Evolutionary conservation across 64 coral and sea anemone species (phyloP), one percentile per base, ranked within the genome.

Genomic region (Montipora capricornis): DNA sequence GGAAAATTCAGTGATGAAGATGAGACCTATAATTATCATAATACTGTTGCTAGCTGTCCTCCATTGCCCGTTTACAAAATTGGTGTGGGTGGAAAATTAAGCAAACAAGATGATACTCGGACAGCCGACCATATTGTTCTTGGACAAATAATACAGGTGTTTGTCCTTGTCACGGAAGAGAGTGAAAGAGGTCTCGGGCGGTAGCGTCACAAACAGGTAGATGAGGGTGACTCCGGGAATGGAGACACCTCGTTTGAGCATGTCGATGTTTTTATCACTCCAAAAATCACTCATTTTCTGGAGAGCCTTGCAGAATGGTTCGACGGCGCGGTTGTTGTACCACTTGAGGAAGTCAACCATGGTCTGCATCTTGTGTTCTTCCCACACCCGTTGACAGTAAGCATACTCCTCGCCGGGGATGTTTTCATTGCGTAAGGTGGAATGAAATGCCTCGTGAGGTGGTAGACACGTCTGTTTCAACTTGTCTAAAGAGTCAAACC

Each of bases 261-360:
- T 37, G 37, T 37, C 37, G 37, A 37, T 37, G 37, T 37, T 37
- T 37, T 37, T 37, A 37, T 37, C 37, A 37, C 37, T 37, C 1
- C 76, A 90, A 20, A 81, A 90, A 16, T 13, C 26, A 12, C 76
- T 71, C 89, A 81, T 91, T 13, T 91, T 76, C 7, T 91, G 77
- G 10, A 91, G 5, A 4, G 89, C 89, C 22, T 68, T 58, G 24
- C 57, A 69, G 58, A 91, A 81, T 6, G 89, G 89, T n/a, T n/a
- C 0, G 0, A 62, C 81, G 19, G 81, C 89, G 1, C 80, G 29
- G 76, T 91, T 91, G 16, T 81, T 81, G 16, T 81, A 91, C 89
- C 77, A 91, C 5, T 47, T 13, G 0, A 91, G 44, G 9, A 88
- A 91, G 61, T 49, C 89, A 1, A 6, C 12, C 10, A 81, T 22